Percentiles rank a stretch among this genome's conserved stretches.
Evolutionary conservation across 2,888 invertebrate genomes (phyloP).

Genomic region (Cyclophora punctaria): DNA sequence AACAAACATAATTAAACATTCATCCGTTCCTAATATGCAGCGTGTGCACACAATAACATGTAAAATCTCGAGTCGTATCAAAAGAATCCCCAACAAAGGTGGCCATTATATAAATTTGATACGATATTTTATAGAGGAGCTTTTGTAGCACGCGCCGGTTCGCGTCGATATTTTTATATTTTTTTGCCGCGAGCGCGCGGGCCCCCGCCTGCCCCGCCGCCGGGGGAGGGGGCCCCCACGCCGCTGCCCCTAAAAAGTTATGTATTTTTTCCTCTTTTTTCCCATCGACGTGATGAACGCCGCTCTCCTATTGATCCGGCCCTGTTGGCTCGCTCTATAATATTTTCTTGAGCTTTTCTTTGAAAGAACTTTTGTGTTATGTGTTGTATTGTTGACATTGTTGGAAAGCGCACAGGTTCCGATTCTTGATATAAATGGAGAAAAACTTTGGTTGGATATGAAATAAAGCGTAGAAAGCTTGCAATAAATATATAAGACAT

Average conservation of each 20-base stretch:
- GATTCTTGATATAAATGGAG: too few relatives aligned
- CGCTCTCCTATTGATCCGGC: slow-evolving; percentile 64
- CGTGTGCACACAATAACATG: slow-evolving; percentile 24
- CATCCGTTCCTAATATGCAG: background rate
- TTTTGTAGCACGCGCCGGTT: slow-evolving; percentile 61
- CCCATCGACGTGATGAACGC: slow-evolving; percentile 70
- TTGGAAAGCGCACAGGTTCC: too few relatives aligned
- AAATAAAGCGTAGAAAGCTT: too few relatives aligned
- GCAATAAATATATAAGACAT: too few relatives aligned
- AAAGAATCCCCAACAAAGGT: slow-evolving; percentile 46
- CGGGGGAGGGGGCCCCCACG: slow-evolving; percentile 26
- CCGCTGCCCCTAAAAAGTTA: slow-evolving; percentile 73
- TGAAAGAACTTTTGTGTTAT: background rate
- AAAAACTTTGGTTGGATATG: too few relatives aligned
- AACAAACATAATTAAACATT: background rate
- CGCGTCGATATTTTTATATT: slow-evolving; percentile 52
- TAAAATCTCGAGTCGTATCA: slow-evolving; percentile 37
- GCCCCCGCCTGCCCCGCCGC: slow-evolving; percentile 27
- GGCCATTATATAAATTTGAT: slow-evolving; percentile 65
- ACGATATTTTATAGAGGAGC: slow-evolving; percentile 57
- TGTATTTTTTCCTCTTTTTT: slow-evolving; percentile 74
- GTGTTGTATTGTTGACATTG: too few relatives aligned
- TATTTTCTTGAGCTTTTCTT: slow-evolving; percentile 23
- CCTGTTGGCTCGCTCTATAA: slow-evolving; percentile 28
- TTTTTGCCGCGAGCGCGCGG: slow-evolving; percentile 41